phyloP scores from a whole-genome alignment of 2,797 vertebrate species.

The Melanotaenia pygmaea region DNA sequence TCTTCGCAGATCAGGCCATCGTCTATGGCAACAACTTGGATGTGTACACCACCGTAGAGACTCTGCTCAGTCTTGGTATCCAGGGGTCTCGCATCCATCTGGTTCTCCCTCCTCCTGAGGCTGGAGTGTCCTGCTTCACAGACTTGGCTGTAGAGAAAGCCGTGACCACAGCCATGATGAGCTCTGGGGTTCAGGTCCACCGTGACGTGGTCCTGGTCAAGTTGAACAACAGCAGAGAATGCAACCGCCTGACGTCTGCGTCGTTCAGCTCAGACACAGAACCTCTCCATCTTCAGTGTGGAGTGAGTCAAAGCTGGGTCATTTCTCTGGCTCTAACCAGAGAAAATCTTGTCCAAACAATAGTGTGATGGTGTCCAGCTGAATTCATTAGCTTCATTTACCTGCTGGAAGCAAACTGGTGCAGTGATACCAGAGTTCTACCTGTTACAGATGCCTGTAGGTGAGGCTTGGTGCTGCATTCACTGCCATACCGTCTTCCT shows the following conservation, averaged over 20 bases:
- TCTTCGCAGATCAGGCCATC: slow-evolving; percentile 83
- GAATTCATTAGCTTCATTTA: too few relatives aligned
- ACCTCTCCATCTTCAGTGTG: slow-evolving; percentile 83
- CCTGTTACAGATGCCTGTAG: too few relatives aligned
- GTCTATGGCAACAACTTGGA: slow-evolving; percentile 90
- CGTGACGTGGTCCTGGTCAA: slow-evolving; percentile 79
- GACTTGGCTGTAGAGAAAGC: slow-evolving; percentile 72
- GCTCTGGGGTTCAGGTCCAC: slow-evolving; percentile 78
- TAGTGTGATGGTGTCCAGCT: too few relatives aligned
- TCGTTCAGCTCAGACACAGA: slow-evolving; percentile 80
- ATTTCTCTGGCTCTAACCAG: background rate
- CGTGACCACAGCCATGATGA: slow-evolving; percentile 67
- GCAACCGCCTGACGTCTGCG: slow-evolving; percentile 78
- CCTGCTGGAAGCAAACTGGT: too few relatives aligned
- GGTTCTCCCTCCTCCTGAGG: slow-evolving; percentile 73
- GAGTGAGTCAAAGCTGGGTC: slow-evolving; percentile 79
- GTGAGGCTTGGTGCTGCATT: too few relatives aligned
- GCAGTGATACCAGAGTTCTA: too few relatives aligned
- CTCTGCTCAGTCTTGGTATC: slow-evolving; percentile 85
- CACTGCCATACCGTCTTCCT: too few relatives aligned
- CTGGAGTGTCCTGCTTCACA: slow-evolving; percentile 69
- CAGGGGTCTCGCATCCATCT: slow-evolving; percentile 84
- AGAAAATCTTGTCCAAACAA: background rate
- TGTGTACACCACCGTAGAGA: slow-evolving; percentile 85
- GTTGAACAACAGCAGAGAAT: slow-evolving; percentile 78